Conservation (phyloP, 2,888 invertebrate species). For the Trileptium ribeirensis region DNA sequence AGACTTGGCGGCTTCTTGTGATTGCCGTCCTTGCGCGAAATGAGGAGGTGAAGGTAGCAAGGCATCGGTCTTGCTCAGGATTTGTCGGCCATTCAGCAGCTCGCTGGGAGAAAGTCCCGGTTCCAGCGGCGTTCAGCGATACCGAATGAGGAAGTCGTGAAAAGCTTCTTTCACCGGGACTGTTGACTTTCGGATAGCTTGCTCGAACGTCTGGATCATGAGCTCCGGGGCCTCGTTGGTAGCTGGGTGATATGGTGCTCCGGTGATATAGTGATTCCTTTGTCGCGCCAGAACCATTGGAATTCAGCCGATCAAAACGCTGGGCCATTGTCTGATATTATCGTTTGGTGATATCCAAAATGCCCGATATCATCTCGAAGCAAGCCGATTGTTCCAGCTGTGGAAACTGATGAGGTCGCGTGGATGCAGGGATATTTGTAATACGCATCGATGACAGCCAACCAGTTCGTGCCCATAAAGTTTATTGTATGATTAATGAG, state of each 20-base stretch:
- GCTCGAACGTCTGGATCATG: conserved; percentile 36
- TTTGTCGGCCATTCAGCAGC: conserved; percentile 19
- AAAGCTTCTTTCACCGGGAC: conserved; percentile 24
- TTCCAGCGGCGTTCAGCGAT: neutral
- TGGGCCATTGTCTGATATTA: conserved; percentile 39
- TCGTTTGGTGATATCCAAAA: conserved; percentile 34
- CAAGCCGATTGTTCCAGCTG: conserved; percentile 29
- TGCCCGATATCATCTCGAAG: conserved; percentile 32
- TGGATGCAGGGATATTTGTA: conserved; percentile 17
- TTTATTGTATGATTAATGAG: conserved; percentile 42
- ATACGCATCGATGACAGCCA: neutral
- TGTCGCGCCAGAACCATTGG: neutral
- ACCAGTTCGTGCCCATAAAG: conserved; percentile 25
- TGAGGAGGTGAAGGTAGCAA: conserved; percentile 19
- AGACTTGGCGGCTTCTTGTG: conserved; percentile 9
- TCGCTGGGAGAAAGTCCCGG: conserved; percentile 28
- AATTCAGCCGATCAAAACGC: conserved; percentile 26
- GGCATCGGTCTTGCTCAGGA: neutral
- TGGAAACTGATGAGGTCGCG: conserved; percentile 7
- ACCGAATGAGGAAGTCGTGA: conserved; percentile 27
- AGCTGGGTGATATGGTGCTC: conserved; percentile 38
- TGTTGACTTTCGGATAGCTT: conserved; percentile 24
- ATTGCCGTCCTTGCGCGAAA: conserved; percentile 18
- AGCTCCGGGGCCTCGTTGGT: conserved; percentile 20
- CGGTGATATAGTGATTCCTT: conserved; percentile 24